Base-by-base conservation (phyloP, 2,113 vertebrate species). In the Rhizomys pruinosus region DNA sequence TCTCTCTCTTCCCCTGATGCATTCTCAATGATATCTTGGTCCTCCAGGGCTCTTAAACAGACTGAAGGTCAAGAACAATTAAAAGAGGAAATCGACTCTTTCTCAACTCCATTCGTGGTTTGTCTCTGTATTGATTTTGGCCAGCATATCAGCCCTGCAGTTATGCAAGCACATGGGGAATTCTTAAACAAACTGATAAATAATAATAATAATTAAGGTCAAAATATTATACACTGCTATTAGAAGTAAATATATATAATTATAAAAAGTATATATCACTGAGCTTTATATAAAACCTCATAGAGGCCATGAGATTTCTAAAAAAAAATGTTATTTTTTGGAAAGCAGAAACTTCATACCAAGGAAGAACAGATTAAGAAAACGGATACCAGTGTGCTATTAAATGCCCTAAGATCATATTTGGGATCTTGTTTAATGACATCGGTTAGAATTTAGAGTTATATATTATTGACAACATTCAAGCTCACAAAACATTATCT, bases 11-110 rank as follows among this genome's bases (percentile, higher is more conserved):
- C 11, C 47, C 47, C 19, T 85, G 27, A 73, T 89, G 89, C 89
- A 52, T 63, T 69, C 11, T 94, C 93, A 71, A 6, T 84, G 89
- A 92, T 44, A 34, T 47, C 37, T 95, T 88, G 77, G 15, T 78
- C 7, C 55, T 95, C 87, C 85, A 93, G 69, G 74, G 69, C 11
- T 61, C 17, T 64, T 52, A 66, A 91, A 89, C 0, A 61, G 57
- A n/a, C 52, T 59, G 82, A 95, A 79, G 92, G 61, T 37, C 39
- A 61, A 80, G 44, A 44, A 76, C 73, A 84, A 94, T 93, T 96
- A 85, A 87, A 89, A 89, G n/a, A n/a, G 22, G 42, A 91, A 71
- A 66, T 77, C 39, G 61, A 87, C 61, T 74, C 32, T n/a, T 88
- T 64, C 93, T 77, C 61, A 90, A 27, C 59, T 34, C 29, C 68